Base-by-base conservation (phyloP, 2,888 invertebrate genomes). In the Eulithis testata region DNA sequence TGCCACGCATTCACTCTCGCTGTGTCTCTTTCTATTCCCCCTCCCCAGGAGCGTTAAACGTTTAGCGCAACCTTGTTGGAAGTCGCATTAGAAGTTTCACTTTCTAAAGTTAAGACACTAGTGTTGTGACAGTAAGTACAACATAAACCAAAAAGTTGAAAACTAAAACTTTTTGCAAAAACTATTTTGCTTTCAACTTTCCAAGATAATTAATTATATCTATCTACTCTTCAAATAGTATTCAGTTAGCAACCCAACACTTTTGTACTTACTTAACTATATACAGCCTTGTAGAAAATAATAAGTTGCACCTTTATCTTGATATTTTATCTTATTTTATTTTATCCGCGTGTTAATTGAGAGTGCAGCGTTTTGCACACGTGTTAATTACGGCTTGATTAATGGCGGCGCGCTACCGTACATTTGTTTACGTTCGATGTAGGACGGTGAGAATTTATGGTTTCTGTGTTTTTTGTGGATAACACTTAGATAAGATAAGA, bases 341-440 rank as follows among this genome's bases (percentile, higher is more conserved):
- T 57, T 78, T 80, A 89, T 90, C 87, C 85, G 81, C 73, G 68
- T 74, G 77, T 87, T 89, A 91, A 90, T 89, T 90, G 87, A 83
- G 84, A 82, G 83, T 83, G 85, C 80, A 84, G 86, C 84, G 80
- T 50, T 81, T 80, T 76, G 78, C 78, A 76, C 76, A 75, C 75
- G 76, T 73, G 82, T 87, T 90, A 89, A 90, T 91, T 91, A 90
- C 76, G 67, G 70, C 74, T 81, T 91, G 91, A 92, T 91, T 83
- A 86, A 91, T 89, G 87, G 76, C 69, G 68, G 65, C 73, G 53
- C 66, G 87, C 87, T 86, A 85, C 88, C 77, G 85, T 75, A 78
- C 80, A 78, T 83, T 83, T 79, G 77, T 82, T 81, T 52, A 58
- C 55, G 64, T 67, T 70, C 65, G 64, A 54, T 71, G 55, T 57